These are phyloP conservation scores for Brachyistius frenatus DNA, from an alignment of 2,113 vertebrate genomes.

Conservation along the genomic window DNA sequence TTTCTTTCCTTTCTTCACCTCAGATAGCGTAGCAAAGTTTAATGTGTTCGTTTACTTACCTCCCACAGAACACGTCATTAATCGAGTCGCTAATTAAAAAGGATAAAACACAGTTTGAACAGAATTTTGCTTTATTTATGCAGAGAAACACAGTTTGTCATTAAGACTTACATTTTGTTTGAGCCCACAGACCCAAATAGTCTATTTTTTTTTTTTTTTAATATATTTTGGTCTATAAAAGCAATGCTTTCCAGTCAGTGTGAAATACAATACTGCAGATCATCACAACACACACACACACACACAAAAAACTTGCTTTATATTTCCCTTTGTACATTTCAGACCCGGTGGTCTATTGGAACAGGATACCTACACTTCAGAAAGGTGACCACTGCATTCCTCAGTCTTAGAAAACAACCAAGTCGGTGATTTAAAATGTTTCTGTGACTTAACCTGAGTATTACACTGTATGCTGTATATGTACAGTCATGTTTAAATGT, in stretches of 20 bases:
- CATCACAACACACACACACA: constrained; percentile 73
- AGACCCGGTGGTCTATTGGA: constrained; percentile 55
- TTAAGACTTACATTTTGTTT: constrained; percentile 90
- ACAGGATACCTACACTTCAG: constrained; percentile 71
- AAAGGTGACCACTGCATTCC: constrained; percentile 67
- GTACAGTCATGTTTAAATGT: constrained; percentile 55
- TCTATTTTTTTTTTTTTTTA: constrained; percentile 62
- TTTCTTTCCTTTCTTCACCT: too few species aligned
- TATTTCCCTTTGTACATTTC: constrained; percentile 68
- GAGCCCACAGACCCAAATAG: constrained; percentile 86
- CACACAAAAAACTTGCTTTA: constrained; percentile 55
- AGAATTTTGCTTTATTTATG: constrained; percentile 83
- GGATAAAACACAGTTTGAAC: constrained; percentile 67
- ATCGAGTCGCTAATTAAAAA: constrained; percentile 1
- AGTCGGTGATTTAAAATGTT: constrained; percentile 65
- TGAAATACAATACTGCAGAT: constrained; percentile 81
- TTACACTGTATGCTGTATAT: constrained; percentile 53
- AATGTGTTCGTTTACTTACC: too few species aligned
- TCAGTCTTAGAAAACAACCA: constrained; percentile 66
- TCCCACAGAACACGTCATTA: too few species aligned
- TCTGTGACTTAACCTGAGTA: constrained; percentile 82
- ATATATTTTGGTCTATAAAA: constrained; percentile 81
- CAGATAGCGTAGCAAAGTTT: too few species aligned
- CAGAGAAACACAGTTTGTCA: constrained; percentile 87
- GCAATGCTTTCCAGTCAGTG: constrained; percentile 78